A percentile compares a stretch with the other conserved stretches of the same genome.
These are phyloP conservation scores for Halocaridina rubra DNA, from an alignment of 2,888 invertebrate genomes.

Conservation along the genomic window DNA sequence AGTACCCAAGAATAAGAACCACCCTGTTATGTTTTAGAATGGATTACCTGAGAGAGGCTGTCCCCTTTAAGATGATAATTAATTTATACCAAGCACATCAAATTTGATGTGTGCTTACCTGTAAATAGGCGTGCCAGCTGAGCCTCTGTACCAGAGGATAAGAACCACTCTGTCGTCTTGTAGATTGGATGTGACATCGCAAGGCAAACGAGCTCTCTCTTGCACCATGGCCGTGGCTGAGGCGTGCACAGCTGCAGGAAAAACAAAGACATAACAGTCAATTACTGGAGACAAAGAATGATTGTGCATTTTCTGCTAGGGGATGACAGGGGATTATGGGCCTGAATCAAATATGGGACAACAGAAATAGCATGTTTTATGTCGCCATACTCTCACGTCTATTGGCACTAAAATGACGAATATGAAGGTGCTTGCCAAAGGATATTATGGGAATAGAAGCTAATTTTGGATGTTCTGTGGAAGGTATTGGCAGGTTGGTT, in stretches of 20 bases:
- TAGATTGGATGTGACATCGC: conserved; percentile 54
- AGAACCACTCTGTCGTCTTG: conserved; percentile 55
- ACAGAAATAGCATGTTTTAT: too few species aligned
- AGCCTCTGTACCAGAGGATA: conserved; percentile 58
- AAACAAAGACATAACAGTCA: too few species aligned
- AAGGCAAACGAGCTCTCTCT: conserved; percentile 52
- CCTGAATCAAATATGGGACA: too few species aligned
- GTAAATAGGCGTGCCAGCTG: conserved; percentile 59
- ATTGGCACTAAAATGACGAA: too few species aligned
- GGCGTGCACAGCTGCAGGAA: conserved; percentile 54
- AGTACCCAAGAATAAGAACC: too few species aligned
- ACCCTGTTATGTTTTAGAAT: too few species aligned
- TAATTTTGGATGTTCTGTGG: not conserved
- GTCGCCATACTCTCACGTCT: too few species aligned
- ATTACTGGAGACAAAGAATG: not conserved
- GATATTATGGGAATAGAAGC: not conserved
- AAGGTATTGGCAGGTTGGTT: too few species aligned
- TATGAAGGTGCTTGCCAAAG: not conserved
- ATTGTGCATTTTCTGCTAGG: not conserved
- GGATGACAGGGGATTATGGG: not conserved
- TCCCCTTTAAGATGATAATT: too few species aligned
- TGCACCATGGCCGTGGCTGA: conserved; percentile 52
- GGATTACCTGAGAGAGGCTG: too few species aligned
- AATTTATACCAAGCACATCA: not conserved
- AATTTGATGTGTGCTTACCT: conserved; percentile 17